phyloP scores from a whole-genome alignment of 2,113 vertebrate genomes.

The rabbit (Oryctolagus cuniculus) region mOryCun1.1 NC_091439.1:56897501-56898000 shows the following conservation, averaged over 20 bases:
- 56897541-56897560: not conserved
- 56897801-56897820: slow-evolving; percentile 25
- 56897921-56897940: slow-evolving; percentile 77
- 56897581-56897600: not conserved
- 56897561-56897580: not conserved
- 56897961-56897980: slow-evolving; percentile 72
- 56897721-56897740: slow-evolving; percentile 31
- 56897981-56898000: slow-evolving; percentile 78
- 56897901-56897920: slow-evolving; percentile 74
- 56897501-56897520: not conserved
- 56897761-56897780: not conserved
- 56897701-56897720: not conserved
- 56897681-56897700: not conserved
- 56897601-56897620: not conserved
- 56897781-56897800: not conserved
- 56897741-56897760: slow-evolving; percentile 43
- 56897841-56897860: slow-evolving; percentile 19
- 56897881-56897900: slow-evolving; percentile 66
- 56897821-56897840: slow-evolving; percentile 69
- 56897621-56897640: not conserved
- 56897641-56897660: not conserved
- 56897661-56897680: not conserved
- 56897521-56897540: not conserved
- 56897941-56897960: slow-evolving; percentile 83
- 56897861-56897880: not conserved